These are phyloP conservation scores for Nasua narica DNA, from an alignment of 2,797 vertebrate genomes.

Conservation along the genomic window DNA sequence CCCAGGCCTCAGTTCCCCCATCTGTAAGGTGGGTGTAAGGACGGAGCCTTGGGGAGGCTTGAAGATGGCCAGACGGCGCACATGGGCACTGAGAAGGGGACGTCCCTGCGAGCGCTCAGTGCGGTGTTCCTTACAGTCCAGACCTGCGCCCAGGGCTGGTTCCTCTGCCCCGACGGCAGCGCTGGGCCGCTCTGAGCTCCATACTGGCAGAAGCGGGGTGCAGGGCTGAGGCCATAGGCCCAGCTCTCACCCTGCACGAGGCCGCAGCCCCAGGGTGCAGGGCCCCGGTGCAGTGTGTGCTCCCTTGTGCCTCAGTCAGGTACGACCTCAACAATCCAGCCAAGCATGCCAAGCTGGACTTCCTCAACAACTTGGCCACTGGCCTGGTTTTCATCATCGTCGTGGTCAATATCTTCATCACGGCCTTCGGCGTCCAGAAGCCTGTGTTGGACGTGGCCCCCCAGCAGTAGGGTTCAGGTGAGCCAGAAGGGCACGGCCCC, in stretches of 20 bases:
- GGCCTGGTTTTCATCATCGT: constrained; percentile 96
- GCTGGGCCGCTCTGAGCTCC: background rate
- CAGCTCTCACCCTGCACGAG: background rate
- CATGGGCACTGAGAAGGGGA: background rate
- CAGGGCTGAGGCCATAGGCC: background rate
- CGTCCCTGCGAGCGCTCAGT: background rate
- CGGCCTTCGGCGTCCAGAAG: constrained; percentile 95
- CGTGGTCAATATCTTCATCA: constrained; percentile 96
- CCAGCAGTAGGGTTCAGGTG: constrained; percentile 76
- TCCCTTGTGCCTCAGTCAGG: constrained; percentile 84
- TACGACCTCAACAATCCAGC: constrained; percentile 94
- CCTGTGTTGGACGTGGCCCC: constrained; percentile 72
- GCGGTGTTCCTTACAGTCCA: no score
- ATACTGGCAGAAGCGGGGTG: background rate
- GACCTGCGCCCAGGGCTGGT: no score
- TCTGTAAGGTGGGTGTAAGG: background rate
- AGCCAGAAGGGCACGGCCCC: constrained; percentile 48
- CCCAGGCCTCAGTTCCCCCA: background rate
- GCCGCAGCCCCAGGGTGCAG: background rate
- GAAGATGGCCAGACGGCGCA: background rate
- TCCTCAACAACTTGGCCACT: constrained; percentile 93
- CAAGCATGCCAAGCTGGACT: constrained; percentile 91
- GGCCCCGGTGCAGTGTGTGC: background rate
- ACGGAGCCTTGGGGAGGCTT: background rate
- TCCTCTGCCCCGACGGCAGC: fast-evolving